Evolutionary conservation across 2,113 vertebrate genomes (phyloP).

Genomic region (Nibea coibor): DNA sequence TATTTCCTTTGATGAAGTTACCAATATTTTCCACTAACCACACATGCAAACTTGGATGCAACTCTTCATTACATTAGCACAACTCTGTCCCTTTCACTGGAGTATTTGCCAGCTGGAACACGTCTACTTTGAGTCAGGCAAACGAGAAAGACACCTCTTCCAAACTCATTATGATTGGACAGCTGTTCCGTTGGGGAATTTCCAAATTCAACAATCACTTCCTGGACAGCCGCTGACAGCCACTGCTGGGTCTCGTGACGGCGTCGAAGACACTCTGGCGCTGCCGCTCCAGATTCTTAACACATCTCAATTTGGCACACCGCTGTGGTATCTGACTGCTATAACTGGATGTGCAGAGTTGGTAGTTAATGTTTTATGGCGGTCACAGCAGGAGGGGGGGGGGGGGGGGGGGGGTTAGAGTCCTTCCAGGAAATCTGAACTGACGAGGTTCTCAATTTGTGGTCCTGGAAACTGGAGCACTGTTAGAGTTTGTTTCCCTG

Average conservation of each 20-base stretch:
- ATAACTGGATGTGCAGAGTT: neutral
- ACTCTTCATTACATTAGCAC: slow-evolving; percentile 31
- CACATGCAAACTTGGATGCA: neutral
- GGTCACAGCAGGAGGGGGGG: neutral
- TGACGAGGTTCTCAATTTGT: slow-evolving; percentile 33
- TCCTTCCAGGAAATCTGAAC: slow-evolving; percentile 30
- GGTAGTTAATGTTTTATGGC: slow-evolving; percentile 25
- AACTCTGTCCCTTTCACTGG: slow-evolving; percentile 9
- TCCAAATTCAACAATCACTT: slow-evolving; percentile 72
- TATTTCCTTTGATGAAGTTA: slow-evolving; percentile 5
- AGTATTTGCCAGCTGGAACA: slow-evolving; percentile 56
- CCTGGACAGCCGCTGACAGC: slow-evolving; percentile 57
- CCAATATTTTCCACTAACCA: neutral
- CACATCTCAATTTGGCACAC: slow-evolving; percentile 52
- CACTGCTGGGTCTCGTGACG: neutral
- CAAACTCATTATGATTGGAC: slow-evolving; percentile 75
- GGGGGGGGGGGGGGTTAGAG: neutral
- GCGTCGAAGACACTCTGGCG: slow-evolving; percentile 10
- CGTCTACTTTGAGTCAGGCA: slow-evolving; percentile 43
- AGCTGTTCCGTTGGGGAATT: slow-evolving; percentile 69
- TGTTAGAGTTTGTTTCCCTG: slow-evolving; percentile 14
- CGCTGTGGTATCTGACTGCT: slow-evolving; percentile 1
- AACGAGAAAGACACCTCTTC: slow-evolving; percentile 57
- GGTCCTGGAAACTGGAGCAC: slow-evolving; percentile 17
- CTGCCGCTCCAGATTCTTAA: slow-evolving; percentile 22